phyloP scores from a whole-genome alignment of 2,888 invertebrate genomes.

The Rugalucina vietnamica region DNA sequence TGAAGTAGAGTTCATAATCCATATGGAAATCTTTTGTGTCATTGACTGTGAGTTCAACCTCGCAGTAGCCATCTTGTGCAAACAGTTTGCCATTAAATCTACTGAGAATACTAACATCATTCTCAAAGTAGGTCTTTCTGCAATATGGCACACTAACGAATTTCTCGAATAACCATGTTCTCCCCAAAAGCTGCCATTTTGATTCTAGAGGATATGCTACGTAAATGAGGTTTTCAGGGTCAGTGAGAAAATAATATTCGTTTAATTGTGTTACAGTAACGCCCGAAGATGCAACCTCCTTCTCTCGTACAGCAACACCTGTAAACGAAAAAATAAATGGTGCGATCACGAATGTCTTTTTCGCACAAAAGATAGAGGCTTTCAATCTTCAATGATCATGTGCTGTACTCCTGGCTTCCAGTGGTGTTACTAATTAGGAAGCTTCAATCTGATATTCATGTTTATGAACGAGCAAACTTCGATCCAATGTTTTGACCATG shows the following conservation, averaged over 20 bases:
- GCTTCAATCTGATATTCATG: no score
- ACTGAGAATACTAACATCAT: slow-evolving; percentile 34
- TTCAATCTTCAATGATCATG: no score
- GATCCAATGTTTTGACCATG: no score
- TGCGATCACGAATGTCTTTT: no score
- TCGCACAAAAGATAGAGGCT: no score
- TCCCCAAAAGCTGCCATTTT: slow-evolving; percentile 45
- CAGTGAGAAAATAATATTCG: slow-evolving; percentile 56
- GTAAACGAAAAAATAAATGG: no score
- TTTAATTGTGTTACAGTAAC: slow-evolving; percentile 31
- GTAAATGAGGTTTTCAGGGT: slow-evolving; percentile 51
- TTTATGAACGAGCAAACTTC: no score
- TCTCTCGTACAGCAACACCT: slow-evolving; percentile 49
- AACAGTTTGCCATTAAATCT: slow-evolving; percentile 37
- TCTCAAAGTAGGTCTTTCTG: slow-evolving; percentile 35
- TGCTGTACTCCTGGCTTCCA: no score
- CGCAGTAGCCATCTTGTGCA: slow-evolving; percentile 41
- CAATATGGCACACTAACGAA: slow-evolving; percentile 51
- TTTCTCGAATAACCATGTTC: slow-evolving; percentile 49
- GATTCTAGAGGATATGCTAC: slow-evolving; percentile 36
- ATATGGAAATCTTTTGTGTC: slow-evolving; percentile 37
- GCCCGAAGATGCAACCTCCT: slow-evolving; percentile 39
- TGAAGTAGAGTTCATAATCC: slow-evolving; percentile 61
- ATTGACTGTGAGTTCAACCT: slow-evolving; percentile 38
- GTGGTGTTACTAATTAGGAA: no score